Conservation (phyloP, 2,113 vertebrate genomes). For the Podarcis cretensis region DNA sequence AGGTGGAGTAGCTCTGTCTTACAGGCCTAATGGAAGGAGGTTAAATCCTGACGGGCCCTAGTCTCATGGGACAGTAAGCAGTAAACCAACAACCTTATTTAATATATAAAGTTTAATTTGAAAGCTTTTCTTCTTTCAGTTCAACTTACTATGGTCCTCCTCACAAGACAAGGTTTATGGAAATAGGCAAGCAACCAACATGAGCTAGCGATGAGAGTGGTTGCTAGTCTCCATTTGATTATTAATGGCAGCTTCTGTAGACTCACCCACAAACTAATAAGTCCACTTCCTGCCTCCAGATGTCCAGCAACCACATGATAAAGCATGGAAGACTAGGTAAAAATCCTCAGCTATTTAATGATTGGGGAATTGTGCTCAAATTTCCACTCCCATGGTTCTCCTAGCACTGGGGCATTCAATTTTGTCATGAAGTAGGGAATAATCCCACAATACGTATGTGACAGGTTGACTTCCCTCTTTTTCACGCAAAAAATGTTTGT, state of each 20-base stretch:
- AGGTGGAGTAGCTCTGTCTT: no score
- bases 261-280: no score
- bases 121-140: not conserved
- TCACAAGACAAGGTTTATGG: not conserved
- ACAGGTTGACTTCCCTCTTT: slow-evolving; percentile 19
- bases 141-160: not conserved
- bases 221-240: not conserved
- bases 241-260: not conserved
- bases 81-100: not conserved
- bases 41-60: no score
- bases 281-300: no score
- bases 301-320: not conserved
- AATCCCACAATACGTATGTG: not conserved
- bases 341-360: not conserved
- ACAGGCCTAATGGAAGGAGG: no score
- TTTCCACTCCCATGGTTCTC: not conserved
- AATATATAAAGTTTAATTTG: not conserved
- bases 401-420: not conserved
- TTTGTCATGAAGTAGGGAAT: not conserved
- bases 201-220: not conserved
- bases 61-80: no score
- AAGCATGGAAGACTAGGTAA: not conserved
- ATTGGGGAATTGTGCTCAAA: not conserved
- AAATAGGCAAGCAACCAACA: not conserved
- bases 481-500: slow-evolving; percentile 6